Evolutionary conservation across 1,140 invertebrate genomes (phyloP).

Genomic region (Trichonephila inaurata): DNA sequence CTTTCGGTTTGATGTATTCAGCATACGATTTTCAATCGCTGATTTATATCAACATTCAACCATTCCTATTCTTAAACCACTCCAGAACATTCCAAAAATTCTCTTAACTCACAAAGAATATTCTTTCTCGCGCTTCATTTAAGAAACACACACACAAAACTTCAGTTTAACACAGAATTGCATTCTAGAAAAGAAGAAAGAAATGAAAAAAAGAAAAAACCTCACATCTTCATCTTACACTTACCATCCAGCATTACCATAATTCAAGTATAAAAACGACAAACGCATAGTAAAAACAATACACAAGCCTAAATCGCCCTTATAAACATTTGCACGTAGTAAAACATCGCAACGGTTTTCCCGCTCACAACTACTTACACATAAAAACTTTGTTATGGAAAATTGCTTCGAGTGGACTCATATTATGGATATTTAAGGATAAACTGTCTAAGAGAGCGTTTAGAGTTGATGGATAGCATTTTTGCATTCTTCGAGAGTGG

Average conservation of each 20-base stretch:
- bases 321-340: conserved; percentile 48
- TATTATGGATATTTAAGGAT: conserved; percentile 73
- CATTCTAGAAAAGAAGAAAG: no score
- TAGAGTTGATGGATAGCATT: conserved; percentile 55
- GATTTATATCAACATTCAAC: no score
- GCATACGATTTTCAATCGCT: no score
- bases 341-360: conserved; percentile 23
- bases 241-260: conserved; percentile 36
- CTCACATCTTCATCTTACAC: background rate
- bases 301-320: conserved; percentile 49
- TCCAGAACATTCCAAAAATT: no score
- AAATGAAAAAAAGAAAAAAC: background rate
- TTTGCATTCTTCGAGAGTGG: background rate
- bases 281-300: conserved; percentile 53
- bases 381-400: conserved; percentile 71
- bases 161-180: no score
- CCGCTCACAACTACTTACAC: background rate
- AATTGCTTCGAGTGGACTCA: conserved; percentile 63
- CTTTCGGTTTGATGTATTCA: no score
- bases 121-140: no score
- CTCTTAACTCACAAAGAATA: no score
- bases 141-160: no score
- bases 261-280: conserved; percentile 70
- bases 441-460: conserved; percentile 44
- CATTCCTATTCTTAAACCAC: no score